A percentile compares a stretch with the other conserved stretches of the same genome.
Conservation (phyloP, 2,797 vertebrate species). For the Caiman crocodilus region DNA sequence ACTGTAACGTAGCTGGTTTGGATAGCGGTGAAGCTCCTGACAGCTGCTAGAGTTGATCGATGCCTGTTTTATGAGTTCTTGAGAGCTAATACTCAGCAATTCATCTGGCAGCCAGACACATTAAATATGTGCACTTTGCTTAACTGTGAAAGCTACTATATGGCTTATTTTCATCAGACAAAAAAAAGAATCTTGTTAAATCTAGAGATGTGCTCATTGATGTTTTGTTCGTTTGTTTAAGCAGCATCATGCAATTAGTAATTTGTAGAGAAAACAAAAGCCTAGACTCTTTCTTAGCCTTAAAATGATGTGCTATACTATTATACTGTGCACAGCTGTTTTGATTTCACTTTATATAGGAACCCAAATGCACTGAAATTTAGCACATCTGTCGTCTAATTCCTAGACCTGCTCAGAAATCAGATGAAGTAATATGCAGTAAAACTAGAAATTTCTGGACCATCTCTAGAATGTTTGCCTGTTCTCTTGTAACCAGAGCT, state of each 20-base stretch:
- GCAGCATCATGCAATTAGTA: not conserved
- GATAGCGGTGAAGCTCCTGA: not conserved
- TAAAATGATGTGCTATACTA: not conserved
- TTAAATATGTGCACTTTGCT: slow-evolving; percentile 1
- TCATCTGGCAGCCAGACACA: slow-evolving; percentile 2
- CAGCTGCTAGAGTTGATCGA: not conserved
- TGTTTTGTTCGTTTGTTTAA: slow-evolving; percentile 17
- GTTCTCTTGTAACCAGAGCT: not conserved
- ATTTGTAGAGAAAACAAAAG: slow-evolving; percentile 6
- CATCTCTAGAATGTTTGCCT: not conserved
- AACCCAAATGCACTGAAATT: not conserved
- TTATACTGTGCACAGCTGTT: not conserved
- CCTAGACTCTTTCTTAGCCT: not conserved
- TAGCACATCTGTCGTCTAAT: not conserved
- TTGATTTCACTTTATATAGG: not conserved
- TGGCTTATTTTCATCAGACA: slow-evolving; percentile 4
- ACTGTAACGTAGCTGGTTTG: no score
- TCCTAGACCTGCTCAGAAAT: not conserved
- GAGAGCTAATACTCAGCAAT: not conserved
- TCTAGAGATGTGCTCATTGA: not conserved
- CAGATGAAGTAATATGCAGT: not conserved
- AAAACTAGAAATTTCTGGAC: not conserved
- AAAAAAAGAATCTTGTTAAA: not conserved
- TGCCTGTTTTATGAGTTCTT: not conserved
- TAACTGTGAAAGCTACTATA: not conserved